Evolutionary conservation across 2,888 invertebrate genomes (phyloP).

Genomic region (Dryobota labecula): DNA sequence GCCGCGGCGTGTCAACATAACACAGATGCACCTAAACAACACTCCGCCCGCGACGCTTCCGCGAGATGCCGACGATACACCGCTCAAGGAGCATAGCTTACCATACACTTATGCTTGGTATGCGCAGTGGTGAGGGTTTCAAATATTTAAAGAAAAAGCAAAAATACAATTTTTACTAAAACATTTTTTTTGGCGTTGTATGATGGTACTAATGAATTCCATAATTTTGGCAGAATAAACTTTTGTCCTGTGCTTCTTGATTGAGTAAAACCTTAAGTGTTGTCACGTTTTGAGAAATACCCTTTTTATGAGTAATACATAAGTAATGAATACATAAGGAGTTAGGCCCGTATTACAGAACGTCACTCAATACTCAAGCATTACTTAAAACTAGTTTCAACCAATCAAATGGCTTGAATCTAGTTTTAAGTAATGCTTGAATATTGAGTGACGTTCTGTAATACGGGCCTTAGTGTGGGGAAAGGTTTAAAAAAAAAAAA

Average conservation of each 20-base stretch:
- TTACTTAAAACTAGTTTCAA: no score
- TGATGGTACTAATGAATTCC: not conserved
- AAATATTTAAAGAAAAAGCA: not conserved
- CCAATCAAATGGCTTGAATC: no score
- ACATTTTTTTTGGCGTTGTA: not conserved
- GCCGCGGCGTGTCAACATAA: constrained; percentile 77
- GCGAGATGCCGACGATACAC: constrained; percentile 73
- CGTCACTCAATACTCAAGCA: no score
- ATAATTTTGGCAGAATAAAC: not conserved
- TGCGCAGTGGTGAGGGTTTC: constrained; percentile 78
- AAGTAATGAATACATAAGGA: no score
- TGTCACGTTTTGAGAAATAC: constrained; percentile 4
- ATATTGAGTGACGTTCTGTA: no score
- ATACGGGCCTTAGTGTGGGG: no score
- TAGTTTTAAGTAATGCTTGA: no score
- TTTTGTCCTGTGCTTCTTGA: not conserved
- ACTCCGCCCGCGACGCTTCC: constrained; percentile 69
- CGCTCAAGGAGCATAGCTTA: constrained; percentile 70
- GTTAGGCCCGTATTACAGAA: no score
- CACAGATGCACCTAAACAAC: constrained; percentile 71
- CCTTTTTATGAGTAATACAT: not conserved
- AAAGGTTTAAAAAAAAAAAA: no score
- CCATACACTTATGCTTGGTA: constrained; percentile 79
- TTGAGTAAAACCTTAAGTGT: not conserved
- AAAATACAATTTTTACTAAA: not conserved